Percentiles rank a stretch among this genome's conserved stretches.
Conservation (phyloP, 2,113 vertebrate genomes). For the Larimichthys crocea region DNA sequence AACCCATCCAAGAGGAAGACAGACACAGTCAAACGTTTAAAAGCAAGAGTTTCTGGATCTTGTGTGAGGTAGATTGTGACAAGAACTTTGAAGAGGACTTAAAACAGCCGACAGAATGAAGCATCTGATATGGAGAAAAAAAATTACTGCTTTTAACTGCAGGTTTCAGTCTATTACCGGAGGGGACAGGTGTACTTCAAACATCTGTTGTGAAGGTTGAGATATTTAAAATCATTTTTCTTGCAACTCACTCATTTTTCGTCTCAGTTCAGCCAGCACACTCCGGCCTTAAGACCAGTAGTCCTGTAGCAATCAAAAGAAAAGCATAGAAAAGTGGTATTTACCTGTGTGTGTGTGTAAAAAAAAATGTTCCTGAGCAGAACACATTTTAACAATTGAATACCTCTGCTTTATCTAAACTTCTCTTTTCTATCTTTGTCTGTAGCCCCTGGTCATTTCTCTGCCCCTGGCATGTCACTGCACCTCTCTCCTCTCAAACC, state of each 20-base stretch:
- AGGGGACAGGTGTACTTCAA: conserved; percentile 40
- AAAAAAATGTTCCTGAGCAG: background rate
- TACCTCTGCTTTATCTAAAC: conserved; percentile 14
- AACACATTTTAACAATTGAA: conserved; percentile 12
- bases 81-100: conserved; percentile 57
- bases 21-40: conserved; percentile 53
- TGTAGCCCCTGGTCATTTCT: background rate
- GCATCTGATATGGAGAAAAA: conserved; percentile 28
- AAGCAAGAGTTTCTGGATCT: conserved; percentile 46
- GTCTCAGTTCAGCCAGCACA: background rate
- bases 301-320: too few species aligned
- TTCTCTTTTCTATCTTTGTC: background rate
- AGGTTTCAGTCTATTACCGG: conserved; percentile 19
- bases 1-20: conserved; percentile 37
- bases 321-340: too few species aligned
- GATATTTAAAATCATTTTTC: conserved; percentile 25
- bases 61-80: conserved; percentile 45
- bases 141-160: conserved; percentile 3
- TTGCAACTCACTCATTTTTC: conserved; percentile 4
- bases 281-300: background rate
- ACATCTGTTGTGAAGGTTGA: conserved; percentile 4
- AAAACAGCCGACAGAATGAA: conserved; percentile 48
- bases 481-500: conserved; percentile 25
- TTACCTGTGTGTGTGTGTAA: background rate
- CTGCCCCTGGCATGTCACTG: conserved; percentile 2